Percentiles rank a stretch among this genome's conserved stretches.
Evolutionary conservation across 2,888 invertebrate species (phyloP).

Genomic region (Papilio gigon): DNA sequence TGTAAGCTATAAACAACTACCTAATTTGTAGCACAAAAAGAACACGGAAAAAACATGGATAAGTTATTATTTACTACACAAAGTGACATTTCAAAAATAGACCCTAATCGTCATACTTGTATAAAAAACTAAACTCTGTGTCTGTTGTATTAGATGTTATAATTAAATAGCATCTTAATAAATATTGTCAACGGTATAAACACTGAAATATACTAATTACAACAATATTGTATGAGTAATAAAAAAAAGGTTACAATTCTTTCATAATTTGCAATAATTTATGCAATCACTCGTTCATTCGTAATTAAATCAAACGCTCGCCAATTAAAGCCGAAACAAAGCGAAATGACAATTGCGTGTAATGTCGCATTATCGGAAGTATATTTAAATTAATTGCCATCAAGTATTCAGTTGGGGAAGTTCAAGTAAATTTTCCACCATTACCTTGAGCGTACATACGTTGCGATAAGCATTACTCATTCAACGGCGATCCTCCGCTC

Average conservation of each 20-base stretch:
- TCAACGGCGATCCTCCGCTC: conserved; percentile 52
- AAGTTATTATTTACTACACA: no score
- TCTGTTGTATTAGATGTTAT: no score
- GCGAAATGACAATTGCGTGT: not conserved
- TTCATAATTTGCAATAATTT: not conserved
- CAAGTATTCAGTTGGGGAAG: conserved; percentile 43
- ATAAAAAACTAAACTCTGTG: no score
- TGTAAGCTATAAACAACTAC: no score
- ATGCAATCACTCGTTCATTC: conserved; percentile 1
- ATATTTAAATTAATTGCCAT: conserved; percentile 29
- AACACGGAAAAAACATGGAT: no score
- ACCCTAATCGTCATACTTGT: no score
- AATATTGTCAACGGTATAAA: not conserved
- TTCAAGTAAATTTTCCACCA: conserved; percentile 62
- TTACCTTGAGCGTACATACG: conserved; percentile 58
- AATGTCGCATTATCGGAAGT: conserved; percentile 2
- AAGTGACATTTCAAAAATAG: no score
- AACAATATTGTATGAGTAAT: not conserved
- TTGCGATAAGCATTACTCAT: conserved; percentile 68
- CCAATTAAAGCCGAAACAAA: conserved; percentile 17
- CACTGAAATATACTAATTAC: not conserved
- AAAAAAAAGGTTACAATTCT: not conserved
- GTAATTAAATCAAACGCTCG: conserved; percentile 1
- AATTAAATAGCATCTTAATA: no score
- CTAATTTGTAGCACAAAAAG: no score